A percentile compares a stretch with the other conserved stretches of the same genome.
phyloP scores from a whole-genome alignment of 2,888 invertebrate species.

The Lasioglossum lativentre region DNA sequence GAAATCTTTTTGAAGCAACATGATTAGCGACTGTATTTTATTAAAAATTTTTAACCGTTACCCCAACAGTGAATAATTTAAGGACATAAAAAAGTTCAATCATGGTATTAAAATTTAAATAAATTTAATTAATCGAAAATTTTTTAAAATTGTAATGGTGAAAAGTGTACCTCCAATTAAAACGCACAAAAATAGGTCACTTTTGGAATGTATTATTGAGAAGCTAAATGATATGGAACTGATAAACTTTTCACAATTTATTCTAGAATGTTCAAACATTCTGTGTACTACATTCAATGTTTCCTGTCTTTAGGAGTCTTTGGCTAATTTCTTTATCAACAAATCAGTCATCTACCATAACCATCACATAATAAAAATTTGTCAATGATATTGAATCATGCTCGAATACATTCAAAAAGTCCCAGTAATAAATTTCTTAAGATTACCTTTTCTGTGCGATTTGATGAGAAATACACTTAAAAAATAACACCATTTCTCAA shows the following conservation, averaged over 20 bases:
- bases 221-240: neutral
- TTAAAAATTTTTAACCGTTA: neutral
- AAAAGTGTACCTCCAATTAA: neutral
- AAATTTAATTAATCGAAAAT: neutral
- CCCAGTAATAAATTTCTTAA: too few species aligned
- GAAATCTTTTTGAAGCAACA: neutral
- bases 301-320: too few species aligned
- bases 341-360: too few species aligned
- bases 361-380: too few species aligned
- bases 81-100: neutral
- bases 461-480: neutral
- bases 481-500: neutral
- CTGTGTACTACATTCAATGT: too few species aligned
- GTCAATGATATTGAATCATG: too few species aligned
- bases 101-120: neutral
- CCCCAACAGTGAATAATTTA: neutral
- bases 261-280: neutral
- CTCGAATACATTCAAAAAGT: too few species aligned
- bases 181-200: neutral
- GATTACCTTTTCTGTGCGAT: neutral
- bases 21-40: neutral
- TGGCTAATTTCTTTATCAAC: too few species aligned
- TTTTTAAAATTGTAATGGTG: neutral
- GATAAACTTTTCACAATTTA: neutral
- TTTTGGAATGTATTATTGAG: neutral